phyloP scores from a whole-genome alignment of 2,113 vertebrate genomes.

The Mugil cephalus region DNA sequence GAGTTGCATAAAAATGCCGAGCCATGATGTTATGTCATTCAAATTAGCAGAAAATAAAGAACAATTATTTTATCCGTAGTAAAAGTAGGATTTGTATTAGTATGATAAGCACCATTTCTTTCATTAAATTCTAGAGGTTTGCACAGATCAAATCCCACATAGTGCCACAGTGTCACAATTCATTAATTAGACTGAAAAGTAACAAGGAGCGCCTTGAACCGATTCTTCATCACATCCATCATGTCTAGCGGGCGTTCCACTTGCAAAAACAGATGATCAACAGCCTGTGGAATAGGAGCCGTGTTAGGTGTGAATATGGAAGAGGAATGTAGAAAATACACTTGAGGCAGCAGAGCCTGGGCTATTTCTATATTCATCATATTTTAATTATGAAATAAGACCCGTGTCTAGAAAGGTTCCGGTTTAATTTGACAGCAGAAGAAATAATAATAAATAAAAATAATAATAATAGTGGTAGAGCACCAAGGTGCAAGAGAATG shows the following conservation, averaged over 20 bases:
- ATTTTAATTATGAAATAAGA: background rate
- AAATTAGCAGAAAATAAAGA: too few relatives aligned
- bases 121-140: background rate
- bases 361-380: background rate
- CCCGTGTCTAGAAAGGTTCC: background rate
- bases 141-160: background rate
- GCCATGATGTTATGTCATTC: too few relatives aligned
- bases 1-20: too few relatives aligned
- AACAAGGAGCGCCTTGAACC: background rate
- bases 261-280: background rate
- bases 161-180: background rate
- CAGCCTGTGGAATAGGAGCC: background rate
- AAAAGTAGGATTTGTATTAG: too few relatives aligned
- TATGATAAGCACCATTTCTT: too few relatives aligned
- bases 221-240: constrained; percentile 6
- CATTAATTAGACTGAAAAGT: constrained; percentile 10
- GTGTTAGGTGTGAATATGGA: background rate
- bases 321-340: background rate
- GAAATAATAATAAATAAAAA: background rate
- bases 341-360: background rate
- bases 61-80: too few relatives aligned
- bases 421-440: background rate
- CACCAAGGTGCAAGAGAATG: too few relatives aligned
- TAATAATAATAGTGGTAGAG: too few relatives aligned
- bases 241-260: background rate